Percentiles rank a stretch among this genome's conserved stretches.
These are phyloP conservation scores for Nesidiocoris tenuis DNA, from an alignment of 2,888 invertebrate species.

Conservation along the genomic window DNA sequence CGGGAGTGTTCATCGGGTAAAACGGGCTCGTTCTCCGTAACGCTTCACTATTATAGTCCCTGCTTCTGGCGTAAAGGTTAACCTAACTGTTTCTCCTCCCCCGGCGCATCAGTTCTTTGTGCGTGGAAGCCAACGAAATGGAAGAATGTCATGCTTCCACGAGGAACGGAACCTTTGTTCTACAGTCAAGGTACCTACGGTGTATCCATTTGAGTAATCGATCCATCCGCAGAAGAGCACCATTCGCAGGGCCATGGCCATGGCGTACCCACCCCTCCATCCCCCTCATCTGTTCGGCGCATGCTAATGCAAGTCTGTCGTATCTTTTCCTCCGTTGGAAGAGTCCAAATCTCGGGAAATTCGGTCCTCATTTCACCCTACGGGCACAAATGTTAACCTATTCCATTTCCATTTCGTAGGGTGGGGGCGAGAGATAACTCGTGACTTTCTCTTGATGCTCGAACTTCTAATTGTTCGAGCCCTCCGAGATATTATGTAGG, in stretches of 20 bases:
- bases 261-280: too few relatives aligned
- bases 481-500: too few relatives aligned
- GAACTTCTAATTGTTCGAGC: too few relatives aligned
- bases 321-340: too few relatives aligned
- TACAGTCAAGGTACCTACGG: background rate
- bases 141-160: background rate
- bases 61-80: background rate
- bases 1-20: background rate
- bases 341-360: too few relatives aligned
- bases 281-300: too few relatives aligned
- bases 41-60: background rate
- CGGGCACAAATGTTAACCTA: too few relatives aligned
- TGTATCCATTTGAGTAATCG: background rate
- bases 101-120: background rate
- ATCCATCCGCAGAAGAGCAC: background rate
- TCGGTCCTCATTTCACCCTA: too few relatives aligned
- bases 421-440: too few relatives aligned
- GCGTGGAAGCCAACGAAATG: background rate
- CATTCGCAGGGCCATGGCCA: background rate
- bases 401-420: too few relatives aligned
- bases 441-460: too few relatives aligned
- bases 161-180: background rate
- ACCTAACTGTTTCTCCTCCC: background rate
- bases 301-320: too few relatives aligned
- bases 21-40: background rate